phyloP scores from a whole-genome alignment of 2,888 invertebrate genomes.

The Apotomis turbidana region DNA sequence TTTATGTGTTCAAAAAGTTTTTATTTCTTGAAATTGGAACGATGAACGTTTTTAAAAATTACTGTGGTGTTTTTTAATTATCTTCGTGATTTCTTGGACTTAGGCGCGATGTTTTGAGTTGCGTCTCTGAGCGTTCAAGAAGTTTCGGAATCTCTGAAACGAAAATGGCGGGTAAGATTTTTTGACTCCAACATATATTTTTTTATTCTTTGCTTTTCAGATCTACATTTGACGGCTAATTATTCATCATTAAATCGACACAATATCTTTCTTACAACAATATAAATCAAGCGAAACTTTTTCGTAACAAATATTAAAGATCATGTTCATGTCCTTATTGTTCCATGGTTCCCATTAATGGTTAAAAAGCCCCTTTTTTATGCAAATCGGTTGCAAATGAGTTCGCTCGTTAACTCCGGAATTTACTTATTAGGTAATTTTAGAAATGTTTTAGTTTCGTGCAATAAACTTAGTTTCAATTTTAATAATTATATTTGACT shows the following conservation, averaged over 20 bases:
- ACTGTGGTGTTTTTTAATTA: conserved; percentile 11
- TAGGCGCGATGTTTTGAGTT: conserved; percentile 21
- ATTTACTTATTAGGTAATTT: neutral
- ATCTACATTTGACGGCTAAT: too few species aligned
- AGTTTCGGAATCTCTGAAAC: neutral
- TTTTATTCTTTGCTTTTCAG: neutral
- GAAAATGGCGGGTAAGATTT: neutral
- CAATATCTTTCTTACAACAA: too few species aligned
- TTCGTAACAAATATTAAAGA: neutral
- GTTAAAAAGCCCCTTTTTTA: neutral
- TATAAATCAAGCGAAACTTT: neutral
- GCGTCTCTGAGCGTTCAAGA: conserved; percentile 13
- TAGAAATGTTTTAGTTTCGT: too few species aligned
- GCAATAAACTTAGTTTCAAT: too few species aligned
- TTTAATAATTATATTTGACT: too few species aligned
- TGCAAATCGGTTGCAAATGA: conserved; percentile 17
- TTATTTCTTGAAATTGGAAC: neutral
- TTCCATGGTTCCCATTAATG: neutral
- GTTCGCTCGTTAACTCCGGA: conserved; percentile 4
- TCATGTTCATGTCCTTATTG: too few species aligned
- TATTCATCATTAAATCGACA: too few species aligned
- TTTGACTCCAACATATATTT: neutral
- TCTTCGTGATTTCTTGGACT: neutral
- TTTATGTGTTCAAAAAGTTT: neutral
- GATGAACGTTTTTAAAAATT: conserved; percentile 25